Evolutionary conservation across 1,140 invertebrate species (phyloP).

Genomic region (Archegozetes longisetosus): DNA sequence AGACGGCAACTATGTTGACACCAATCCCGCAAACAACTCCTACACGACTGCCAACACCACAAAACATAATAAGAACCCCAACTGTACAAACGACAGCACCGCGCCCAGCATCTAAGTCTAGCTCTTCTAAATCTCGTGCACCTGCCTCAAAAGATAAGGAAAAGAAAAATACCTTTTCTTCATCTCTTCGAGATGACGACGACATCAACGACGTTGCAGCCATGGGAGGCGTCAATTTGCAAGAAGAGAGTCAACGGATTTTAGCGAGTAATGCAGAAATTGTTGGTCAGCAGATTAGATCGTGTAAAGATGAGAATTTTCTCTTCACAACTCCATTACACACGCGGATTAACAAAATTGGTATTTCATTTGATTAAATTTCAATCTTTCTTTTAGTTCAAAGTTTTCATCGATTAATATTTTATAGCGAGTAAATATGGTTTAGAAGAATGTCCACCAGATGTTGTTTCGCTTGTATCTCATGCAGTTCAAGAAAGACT

Average conservation of each 20-base stretch:
- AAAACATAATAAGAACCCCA: slow-evolving; percentile 2
- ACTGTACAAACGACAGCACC: not conserved
- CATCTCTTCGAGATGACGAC: slow-evolving; percentile 53
- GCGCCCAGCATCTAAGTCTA: slow-evolving; percentile 1
- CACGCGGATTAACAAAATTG: slow-evolving; percentile 54
- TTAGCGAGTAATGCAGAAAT: slow-evolving; percentile 76
- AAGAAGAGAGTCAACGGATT: slow-evolving; percentile 88
- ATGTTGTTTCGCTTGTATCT: slow-evolving; percentile 76
- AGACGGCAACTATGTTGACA: slow-evolving; percentile 11
- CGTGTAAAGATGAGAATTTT: slow-evolving; percentile 87
- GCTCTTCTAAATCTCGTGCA: not conserved
- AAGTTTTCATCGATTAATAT: not conserved
- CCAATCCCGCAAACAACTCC: slow-evolving; percentile 7
- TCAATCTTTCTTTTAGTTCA: not conserved
- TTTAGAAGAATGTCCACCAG: slow-evolving; percentile 66
- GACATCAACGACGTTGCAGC: slow-evolving; percentile 97
- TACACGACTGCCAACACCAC: not conserved
- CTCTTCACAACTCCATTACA: slow-evolving; percentile 59
- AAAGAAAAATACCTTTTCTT: slow-evolving; percentile 27
- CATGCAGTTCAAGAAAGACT: slow-evolving; percentile 89
- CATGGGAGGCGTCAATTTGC: slow-evolving; percentile 97
- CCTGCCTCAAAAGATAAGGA: slow-evolving; percentile 40
- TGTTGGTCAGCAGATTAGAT: slow-evolving; percentile 85
- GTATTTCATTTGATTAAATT: slow-evolving; percentile 30
- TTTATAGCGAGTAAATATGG: slow-evolving; percentile 51